Percentiles rank a stretch among this genome's conserved stretches.
phyloP scores from a whole-genome alignment of 2,113 vertebrate species.

The Callospermophilus lateralis region DNA sequence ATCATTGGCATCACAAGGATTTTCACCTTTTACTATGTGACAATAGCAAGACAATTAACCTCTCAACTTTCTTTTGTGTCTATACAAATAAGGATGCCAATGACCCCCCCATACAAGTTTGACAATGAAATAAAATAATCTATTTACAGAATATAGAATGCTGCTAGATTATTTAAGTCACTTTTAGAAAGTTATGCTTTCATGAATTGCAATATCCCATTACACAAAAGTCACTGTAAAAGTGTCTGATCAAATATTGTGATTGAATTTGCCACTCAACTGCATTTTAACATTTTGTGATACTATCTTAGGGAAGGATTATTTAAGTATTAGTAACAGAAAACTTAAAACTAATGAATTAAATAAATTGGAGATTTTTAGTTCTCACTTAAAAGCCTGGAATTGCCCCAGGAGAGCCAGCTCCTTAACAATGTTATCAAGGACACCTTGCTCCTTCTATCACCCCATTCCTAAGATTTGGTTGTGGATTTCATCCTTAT shows the following conservation, averaged over 20 bases:
- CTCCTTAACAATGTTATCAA: background rate
- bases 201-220: background rate
- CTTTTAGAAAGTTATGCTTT: background rate
- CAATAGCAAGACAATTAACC: background rate
- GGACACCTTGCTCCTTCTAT: background rate
- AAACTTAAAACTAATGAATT: background rate
- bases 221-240: background rate
- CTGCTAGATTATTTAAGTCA: background rate
- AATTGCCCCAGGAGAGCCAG: background rate
- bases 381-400: background rate
- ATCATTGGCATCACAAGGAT: background rate
- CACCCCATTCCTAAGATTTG: too few relatives aligned
- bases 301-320: background rate
- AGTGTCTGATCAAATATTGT: background rate
- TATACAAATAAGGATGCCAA: background rate
- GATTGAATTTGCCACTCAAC: background rate
- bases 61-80: background rate
- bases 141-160: background rate
- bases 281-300: background rate
- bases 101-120: background rate
- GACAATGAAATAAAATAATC: background rate
- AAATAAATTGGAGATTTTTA: background rate
- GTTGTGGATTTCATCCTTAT: background rate
- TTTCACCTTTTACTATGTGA: background rate
- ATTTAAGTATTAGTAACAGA: background rate